These are phyloP conservation scores for Lemur catta DNA, from an alignment of 2,797 vertebrate species.

Conservation along the genomic window DNA sequence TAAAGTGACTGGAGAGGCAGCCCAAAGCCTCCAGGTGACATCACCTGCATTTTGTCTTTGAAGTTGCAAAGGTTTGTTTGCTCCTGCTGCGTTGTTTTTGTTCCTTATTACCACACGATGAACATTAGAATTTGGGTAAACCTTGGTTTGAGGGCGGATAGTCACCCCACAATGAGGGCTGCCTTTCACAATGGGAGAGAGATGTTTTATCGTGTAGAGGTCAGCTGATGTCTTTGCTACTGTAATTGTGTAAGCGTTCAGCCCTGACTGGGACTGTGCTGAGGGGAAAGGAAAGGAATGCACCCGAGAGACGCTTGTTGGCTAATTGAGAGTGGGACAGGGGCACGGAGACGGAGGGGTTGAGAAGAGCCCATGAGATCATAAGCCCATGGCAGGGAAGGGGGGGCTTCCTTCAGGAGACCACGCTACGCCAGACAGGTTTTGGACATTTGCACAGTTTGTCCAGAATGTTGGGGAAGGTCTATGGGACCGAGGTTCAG, in stretches of 20 bases:
- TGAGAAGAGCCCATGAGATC: not conserved
- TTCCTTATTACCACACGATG: not conserved
- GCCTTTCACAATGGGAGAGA: not conserved
- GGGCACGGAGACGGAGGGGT: not conserved
- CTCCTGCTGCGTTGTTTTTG: not conserved
- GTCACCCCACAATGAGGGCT: not conserved
- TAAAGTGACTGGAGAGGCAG: not conserved
- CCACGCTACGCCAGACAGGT: not conserved
- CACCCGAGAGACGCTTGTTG: not conserved
- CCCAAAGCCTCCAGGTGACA: not conserved
- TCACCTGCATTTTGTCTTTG: not conserved
- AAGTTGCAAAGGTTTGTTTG: not conserved
- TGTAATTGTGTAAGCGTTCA: not conserved
- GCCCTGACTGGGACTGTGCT: not conserved
- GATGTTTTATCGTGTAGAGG: not conserved
- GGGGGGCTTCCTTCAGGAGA: not conserved
- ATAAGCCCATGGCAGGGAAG: not conserved
- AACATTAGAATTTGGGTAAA: not conserved
- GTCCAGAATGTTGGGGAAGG: not conserved
- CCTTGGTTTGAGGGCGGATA: not conserved
- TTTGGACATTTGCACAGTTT: not conserved
- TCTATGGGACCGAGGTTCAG: not conserved
- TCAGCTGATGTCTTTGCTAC: not conserved
- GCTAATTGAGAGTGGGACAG: not conserved
- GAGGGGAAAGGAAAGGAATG: not conserved